Evolutionary conservation across 2,797 vertebrate genomes (phyloP).

Genomic region (Halcyon smyrnensis): DNA sequence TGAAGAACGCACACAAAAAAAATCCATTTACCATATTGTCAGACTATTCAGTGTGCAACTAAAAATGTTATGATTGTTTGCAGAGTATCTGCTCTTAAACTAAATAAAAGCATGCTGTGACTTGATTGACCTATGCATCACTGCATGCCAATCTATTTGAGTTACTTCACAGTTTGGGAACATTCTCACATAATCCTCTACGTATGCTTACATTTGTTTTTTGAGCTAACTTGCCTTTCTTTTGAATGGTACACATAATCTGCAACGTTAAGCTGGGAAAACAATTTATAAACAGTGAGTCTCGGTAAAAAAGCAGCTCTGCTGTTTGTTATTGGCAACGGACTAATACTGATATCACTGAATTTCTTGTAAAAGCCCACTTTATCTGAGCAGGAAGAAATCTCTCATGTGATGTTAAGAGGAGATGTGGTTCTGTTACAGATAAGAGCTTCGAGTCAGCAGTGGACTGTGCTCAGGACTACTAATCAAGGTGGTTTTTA

Average conservation of each 20-base stretch:
- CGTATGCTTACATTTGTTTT: constrained; percentile 26
- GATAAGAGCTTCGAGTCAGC: background rate
- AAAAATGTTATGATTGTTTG: background rate
- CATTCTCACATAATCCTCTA: constrained; percentile 24
- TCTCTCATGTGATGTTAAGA: background rate
- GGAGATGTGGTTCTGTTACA: background rate
- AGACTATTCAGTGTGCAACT: background rate
- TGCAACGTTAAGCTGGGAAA: background rate
- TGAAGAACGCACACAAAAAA: background rate
- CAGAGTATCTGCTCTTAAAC: constrained; percentile 27
- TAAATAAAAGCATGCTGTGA: constrained; percentile 36
- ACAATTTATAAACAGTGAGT: background rate
- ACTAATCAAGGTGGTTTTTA: constrained; percentile 2
- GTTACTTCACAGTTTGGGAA: constrained; percentile 55
- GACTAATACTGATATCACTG: background rate
- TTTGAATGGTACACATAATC: background rate
- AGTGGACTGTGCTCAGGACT: constrained; percentile 8
- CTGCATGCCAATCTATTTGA: constrained; percentile 17
- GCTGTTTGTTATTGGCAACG: background rate
- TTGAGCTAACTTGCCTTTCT: constrained; percentile 41
- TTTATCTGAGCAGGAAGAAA: background rate
- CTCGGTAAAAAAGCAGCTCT: background rate
- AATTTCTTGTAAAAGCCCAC: background rate
- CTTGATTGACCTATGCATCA: constrained; percentile 62
- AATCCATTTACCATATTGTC: background rate